Percentiles rank a stretch among this genome's conserved stretches.
phyloP scores from a whole-genome alignment of 2,797 vertebrate genomes.

The Labroides dimidiatus region DNA sequence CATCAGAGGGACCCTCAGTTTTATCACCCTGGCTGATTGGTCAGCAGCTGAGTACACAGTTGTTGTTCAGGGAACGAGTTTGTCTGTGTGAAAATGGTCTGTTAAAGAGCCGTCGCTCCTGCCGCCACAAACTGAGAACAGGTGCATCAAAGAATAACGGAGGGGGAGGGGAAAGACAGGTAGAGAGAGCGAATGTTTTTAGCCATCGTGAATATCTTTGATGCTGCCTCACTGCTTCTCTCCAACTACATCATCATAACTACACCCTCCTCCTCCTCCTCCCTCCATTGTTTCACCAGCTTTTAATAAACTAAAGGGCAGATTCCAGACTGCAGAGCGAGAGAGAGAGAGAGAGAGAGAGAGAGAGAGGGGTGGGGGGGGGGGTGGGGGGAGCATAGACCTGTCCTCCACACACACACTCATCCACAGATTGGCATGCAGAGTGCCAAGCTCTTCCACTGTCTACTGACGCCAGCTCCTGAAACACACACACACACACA shows the following conservation, averaged over 20 bases:
- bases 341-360: no score
- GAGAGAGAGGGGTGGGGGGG: background rate
- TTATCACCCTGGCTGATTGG: constrained; percentile 4
- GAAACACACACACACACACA: constrained; percentile 32
- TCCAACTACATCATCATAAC: constrained; percentile 46
- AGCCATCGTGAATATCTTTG: background rate
- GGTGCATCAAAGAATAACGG: constrained; percentile 50
- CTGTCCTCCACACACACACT: constrained; percentile 54
- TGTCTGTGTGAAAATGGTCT: background rate
- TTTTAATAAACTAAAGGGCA: constrained; percentile 91
- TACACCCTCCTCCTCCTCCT: constrained; percentile 1
- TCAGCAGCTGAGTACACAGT: constrained; percentile 58
- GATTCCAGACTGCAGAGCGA: constrained; percentile 81
- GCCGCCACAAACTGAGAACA: constrained; percentile 29
- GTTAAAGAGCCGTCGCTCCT: background rate
- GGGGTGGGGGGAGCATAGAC: constrained; percentile 45
- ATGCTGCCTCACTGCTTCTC: constrained; percentile 20
- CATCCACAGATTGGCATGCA: constrained; percentile 73
- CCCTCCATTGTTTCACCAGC: constrained; percentile 85
- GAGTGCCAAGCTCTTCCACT: constrained; percentile 77
- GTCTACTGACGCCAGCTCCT: constrained; percentile 77
- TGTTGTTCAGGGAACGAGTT: constrained; percentile 9
- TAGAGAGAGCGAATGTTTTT: constrained; percentile 27
- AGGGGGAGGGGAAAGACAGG: constrained; percentile 28
- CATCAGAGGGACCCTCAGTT: constrained; percentile 38